Evolutionary conservation across 2,113 vertebrate species (phyloP).

Genomic region (Plecturocebus donacophilus): DNA sequence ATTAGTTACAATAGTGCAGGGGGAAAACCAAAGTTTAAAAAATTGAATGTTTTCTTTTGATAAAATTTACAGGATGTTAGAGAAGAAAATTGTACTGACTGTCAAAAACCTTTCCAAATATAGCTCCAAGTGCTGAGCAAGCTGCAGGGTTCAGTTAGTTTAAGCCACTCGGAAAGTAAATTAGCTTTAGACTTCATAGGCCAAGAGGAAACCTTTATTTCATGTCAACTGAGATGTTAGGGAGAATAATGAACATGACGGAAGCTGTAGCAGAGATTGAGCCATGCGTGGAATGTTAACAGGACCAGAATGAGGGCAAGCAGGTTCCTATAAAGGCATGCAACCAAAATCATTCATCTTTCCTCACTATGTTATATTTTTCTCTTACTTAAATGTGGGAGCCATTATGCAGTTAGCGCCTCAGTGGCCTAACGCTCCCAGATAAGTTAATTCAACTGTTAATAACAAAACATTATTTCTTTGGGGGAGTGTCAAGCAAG

Average conservation of each 20-base stretch:
- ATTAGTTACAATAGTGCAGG: neutral
- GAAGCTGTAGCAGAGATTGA: neutral
- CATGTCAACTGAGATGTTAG: neutral
- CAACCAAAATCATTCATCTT: neutral
- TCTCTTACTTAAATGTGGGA: neutral
- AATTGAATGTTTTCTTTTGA: neutral
- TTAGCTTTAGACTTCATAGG: neutral
- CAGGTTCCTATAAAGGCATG: neutral
- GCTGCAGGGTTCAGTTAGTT: neutral
- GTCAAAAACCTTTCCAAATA: neutral
- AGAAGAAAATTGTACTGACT: neutral
- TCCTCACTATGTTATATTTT: neutral
- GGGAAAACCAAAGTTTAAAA: neutral
- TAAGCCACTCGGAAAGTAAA: conserved; percentile 18
- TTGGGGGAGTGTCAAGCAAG: neutral
- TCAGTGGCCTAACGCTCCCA: neutral
- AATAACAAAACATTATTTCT: neutral
- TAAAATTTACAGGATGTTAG: neutral
- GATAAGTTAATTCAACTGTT: neutral
- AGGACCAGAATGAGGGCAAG: neutral
- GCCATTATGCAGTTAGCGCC: neutral
- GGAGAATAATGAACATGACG: neutral
- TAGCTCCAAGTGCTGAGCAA: conserved; percentile 35
- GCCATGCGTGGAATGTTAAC: neutral
- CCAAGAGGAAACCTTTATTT: conserved; percentile 13